Evolutionary conservation across 2,888 invertebrate species (phyloP).

Genomic region (Mycalesis mineus): DNA sequence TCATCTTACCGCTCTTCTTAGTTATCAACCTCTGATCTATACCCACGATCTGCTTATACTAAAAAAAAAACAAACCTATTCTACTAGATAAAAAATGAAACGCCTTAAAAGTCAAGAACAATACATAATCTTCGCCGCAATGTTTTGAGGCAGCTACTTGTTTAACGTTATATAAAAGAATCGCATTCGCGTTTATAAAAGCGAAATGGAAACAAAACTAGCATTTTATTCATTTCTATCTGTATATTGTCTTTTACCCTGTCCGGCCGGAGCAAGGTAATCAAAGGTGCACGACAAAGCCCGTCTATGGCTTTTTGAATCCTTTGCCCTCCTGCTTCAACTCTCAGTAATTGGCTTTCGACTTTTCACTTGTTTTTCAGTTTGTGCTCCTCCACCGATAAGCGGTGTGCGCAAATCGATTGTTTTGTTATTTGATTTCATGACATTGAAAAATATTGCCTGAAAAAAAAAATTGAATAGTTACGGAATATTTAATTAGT

Average conservation of each 20-base stretch:
- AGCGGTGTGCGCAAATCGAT: slow-evolving; percentile 3
- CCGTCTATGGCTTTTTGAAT: slow-evolving; percentile 64
- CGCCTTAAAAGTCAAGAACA: slow-evolving; percentile 24
- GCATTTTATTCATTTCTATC: slow-evolving; percentile 43
- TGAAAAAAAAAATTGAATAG: neutral
- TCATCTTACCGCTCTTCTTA: too few species aligned
- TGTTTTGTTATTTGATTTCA: neutral
- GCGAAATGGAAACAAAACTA: slow-evolving; percentile 39
- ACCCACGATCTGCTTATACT: too few species aligned
- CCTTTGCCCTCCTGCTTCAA: slow-evolving; percentile 60
- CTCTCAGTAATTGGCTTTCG: slow-evolving; percentile 70
- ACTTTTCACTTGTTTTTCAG: slow-evolving; percentile 44
- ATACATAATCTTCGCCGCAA: slow-evolving; percentile 27
- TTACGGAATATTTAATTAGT: too few species aligned
- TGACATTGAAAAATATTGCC: neutral
- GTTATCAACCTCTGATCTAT: too few species aligned
- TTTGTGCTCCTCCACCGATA: slow-evolving; percentile 14
- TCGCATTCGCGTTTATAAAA: slow-evolving; percentile 31
- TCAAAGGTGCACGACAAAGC: slow-evolving; percentile 73
- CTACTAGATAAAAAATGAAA: slow-evolving; percentile 13
- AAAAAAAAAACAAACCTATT: neutral
- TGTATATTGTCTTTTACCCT: slow-evolving; percentile 44
- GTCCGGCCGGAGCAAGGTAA: slow-evolving; percentile 49
- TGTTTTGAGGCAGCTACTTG: slow-evolving; percentile 21
- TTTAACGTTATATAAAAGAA: slow-evolving; percentile 33